Conservation (phyloP, 2,113 vertebrate genomes). For the Paramormyrops kingsleyae region DNA sequence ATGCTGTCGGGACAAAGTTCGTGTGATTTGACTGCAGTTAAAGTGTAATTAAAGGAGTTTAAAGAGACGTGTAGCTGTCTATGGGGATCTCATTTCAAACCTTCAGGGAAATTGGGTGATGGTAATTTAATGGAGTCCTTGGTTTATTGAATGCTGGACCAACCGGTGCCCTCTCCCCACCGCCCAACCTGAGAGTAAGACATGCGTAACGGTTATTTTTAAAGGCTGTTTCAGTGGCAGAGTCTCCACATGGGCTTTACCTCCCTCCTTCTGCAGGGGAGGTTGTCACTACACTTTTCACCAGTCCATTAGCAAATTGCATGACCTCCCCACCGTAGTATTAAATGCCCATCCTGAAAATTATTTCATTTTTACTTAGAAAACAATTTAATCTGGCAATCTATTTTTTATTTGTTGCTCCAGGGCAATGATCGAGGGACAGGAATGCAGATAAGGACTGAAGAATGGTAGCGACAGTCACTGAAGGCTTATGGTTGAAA, state of each 20-base stretch:
- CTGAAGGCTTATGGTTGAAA: not conserved
- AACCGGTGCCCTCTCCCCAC: constrained; percentile 30
- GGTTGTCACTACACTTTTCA: constrained; percentile 39
- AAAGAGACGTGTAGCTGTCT: constrained; percentile 48
- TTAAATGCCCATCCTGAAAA: constrained; percentile 50
- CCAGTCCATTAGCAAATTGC: constrained; percentile 67
- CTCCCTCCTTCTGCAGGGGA: constrained; percentile 26
- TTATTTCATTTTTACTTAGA: constrained; percentile 45
- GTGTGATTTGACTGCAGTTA: constrained; percentile 49
- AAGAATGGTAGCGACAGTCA: not conserved
- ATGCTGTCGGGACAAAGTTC: constrained; percentile 42
- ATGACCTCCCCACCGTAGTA: constrained; percentile 32
- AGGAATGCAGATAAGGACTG: not conserved
- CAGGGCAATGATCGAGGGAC: not conserved
- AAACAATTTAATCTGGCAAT: constrained; percentile 47
- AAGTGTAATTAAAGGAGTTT: constrained; percentile 56
- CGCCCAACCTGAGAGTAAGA: constrained; percentile 45
- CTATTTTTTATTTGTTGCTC: not conserved
- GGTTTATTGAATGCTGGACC: constrained; percentile 50
- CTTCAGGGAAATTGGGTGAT: constrained; percentile 21
- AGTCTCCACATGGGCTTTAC: constrained; percentile 7
- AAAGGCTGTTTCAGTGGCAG: constrained; percentile 14
- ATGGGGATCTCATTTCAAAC: constrained; percentile 34
- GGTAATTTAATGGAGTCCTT: constrained; percentile 61
- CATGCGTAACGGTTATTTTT: constrained; percentile 49